A percentile compares a stretch with the other conserved stretches of the same genome.
phyloP scores from a whole-genome alignment of 1,140 invertebrate species.

The Penaeus chinensis region DNA sequence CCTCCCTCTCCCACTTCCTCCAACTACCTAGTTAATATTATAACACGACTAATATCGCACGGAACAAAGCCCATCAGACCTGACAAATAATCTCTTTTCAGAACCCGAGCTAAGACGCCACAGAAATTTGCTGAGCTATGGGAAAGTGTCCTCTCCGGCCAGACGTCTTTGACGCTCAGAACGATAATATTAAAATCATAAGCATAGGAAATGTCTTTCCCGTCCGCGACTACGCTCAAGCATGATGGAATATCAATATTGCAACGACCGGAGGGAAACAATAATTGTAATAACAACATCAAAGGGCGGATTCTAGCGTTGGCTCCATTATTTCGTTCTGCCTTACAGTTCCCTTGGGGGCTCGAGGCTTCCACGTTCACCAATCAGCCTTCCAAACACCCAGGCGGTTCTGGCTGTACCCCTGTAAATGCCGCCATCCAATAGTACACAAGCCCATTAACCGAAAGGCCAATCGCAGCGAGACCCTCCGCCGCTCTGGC shows the following conservation, averaged over 20 bases:
- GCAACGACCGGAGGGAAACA: conserved; percentile 62
- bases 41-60: conserved; percentile 28
- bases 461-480: not conserved
- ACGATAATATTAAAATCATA: not conserved
- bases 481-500: not conserved
- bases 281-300: conserved; percentile 57
- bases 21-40: conserved; percentile 16
- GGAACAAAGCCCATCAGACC: conserved; percentile 32
- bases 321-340: conserved; percentile 46
- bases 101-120: conserved; percentile 15
- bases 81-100: conserved; percentile 40
- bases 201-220: not conserved
- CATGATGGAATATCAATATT: conserved; percentile 46
- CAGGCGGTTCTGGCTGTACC: conserved; percentile 6
- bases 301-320: conserved; percentile 44
- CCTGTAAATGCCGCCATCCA: conserved; percentile 15
- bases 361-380: conserved; percentile 1
- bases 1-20: conserved; percentile 5
- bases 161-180: not conserved
- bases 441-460: conserved; percentile 30
- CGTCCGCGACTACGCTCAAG: conserved; percentile 9
- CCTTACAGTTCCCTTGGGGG: conserved; percentile 31
- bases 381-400: conserved; percentile 34
- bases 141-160: too few species aligned
- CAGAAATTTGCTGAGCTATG: too few species aligned